Conservation (phyloP, 2,113 vertebrate genomes). For the Corythornis madagascariensis region DNA sequence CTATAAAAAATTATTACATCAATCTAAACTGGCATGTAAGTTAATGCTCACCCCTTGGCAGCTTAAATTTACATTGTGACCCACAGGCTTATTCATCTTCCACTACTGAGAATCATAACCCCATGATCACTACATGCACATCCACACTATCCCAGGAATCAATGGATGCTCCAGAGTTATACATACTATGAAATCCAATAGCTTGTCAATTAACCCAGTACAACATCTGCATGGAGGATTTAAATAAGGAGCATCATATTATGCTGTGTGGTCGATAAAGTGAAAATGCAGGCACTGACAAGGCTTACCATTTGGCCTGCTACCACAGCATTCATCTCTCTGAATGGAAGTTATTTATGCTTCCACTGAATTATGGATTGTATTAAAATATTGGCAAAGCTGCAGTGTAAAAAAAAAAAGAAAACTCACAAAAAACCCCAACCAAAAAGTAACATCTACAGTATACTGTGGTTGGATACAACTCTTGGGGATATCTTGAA, state of each 20-base stretch:
- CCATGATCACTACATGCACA: conserved; percentile 24
- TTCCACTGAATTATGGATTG: conserved; percentile 29
- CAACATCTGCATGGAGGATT: conserved; percentile 66
- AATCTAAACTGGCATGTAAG: conserved; percentile 54
- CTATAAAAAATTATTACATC: conserved; percentile 59
- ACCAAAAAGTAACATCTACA: conserved; percentile 1
- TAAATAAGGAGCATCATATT: conserved; percentile 71
- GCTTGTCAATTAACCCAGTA: conserved; percentile 74
- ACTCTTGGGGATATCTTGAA: background rate
- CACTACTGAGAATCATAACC: background rate
- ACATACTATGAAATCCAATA: conserved; percentile 68
- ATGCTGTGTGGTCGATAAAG: conserved; percentile 60
- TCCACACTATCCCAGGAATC: conserved; percentile 46
- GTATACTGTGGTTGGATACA: conserved; percentile 2
- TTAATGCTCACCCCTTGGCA: conserved; percentile 44
- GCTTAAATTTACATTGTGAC: conserved; percentile 56
- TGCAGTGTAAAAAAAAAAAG: conserved; percentile 11
- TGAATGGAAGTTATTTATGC: conserved; percentile 19
- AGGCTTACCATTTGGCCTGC: conserved; percentile 48
- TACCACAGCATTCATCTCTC: conserved; percentile 31
- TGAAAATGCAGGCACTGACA: conserved; percentile 64
- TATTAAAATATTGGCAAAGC: conserved; percentile 27
- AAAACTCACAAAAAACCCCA: background rate
- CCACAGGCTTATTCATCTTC: conserved; percentile 40
- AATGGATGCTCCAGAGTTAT: conserved; percentile 45